A percentile compares a stretch with the other conserved stretches of the same genome.
phyloP scores from a whole-genome alignment of 1,140 invertebrate genomes.

The Epicauta chinensis region DNA sequence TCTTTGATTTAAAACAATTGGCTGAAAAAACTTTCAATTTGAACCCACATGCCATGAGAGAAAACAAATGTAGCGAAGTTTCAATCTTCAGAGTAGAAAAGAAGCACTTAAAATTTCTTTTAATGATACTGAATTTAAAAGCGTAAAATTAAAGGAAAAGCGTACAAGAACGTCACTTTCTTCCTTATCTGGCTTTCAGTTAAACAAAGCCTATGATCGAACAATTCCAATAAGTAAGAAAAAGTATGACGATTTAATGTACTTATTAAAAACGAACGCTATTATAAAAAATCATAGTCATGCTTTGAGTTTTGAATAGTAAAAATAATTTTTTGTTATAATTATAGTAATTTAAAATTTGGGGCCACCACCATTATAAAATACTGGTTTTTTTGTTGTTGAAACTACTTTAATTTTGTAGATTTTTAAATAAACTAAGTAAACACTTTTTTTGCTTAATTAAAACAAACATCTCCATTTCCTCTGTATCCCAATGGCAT shows the following conservation, averaged over 20 bases:
- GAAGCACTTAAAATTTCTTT: constrained; percentile 7
- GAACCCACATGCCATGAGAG: constrained; percentile 19
- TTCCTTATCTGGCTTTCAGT: neutral
- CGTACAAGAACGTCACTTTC: no score
- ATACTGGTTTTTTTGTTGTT: no score
- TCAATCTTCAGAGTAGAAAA: constrained; percentile 25
- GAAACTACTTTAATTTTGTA: no score
- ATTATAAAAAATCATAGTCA: no score
- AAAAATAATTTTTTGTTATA: no score
- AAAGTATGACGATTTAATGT: neutral
- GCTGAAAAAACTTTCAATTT: constrained; percentile 22
- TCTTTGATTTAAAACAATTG: constrained; percentile 17
- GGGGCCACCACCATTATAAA: no score
- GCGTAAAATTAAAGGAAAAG: neutral
- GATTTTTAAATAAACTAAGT: no score
- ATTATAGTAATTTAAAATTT: no score
- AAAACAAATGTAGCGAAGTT: constrained; percentile 28
- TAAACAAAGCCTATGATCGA: neutral
- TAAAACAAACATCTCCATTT: no score
- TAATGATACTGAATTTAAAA: constrained; percentile 11
- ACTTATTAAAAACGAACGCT: neutral
- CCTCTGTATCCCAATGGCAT: no score
- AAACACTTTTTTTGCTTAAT: no score
- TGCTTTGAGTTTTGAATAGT: no score
- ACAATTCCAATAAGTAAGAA: neutral